Percentiles rank a stretch among this genome's conserved stretches.
These are phyloP conservation scores for Panonychus citri DNA, from an alignment of 1,140 invertebrate species.

Conservation along the genomic window DNA sequence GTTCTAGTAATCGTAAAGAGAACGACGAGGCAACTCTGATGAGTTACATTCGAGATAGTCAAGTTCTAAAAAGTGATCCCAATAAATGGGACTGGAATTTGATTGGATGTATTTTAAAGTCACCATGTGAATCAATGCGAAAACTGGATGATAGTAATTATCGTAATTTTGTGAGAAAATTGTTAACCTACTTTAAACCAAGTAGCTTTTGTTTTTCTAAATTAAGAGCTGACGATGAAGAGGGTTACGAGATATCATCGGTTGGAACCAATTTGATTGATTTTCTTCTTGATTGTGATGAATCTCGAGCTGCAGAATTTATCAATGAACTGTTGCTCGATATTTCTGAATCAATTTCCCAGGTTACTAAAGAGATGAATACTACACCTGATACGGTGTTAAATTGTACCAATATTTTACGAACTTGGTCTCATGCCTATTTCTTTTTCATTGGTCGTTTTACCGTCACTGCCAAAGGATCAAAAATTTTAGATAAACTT, in stretches of 20 bases:
- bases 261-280: conserved; percentile 52
- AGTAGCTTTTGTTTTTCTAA: conserved; percentile 49
- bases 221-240: conserved; percentile 38
- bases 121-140: conserved; percentile 27
- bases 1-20: conserved; percentile 7
- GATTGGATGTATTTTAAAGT: conserved; percentile 46
- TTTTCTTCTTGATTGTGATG: conserved; percentile 36
- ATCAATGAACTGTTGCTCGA: conserved; percentile 56
- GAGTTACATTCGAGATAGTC: conserved; percentile 40
- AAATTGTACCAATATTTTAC: conserved; percentile 59
- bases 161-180: conserved; percentile 47
- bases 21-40: conserved; percentile 32
- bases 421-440: conserved; percentile 72
- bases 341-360: conserved; percentile 41
- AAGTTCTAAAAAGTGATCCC: conserved; percentile 44
- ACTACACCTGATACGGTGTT: conserved; percentile 65
- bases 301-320: conserved; percentile 29
- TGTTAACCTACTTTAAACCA: conserved; percentile 66
- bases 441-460: conserved; percentile 75
- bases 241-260: conserved; percentile 35
- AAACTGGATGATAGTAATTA: conserved; percentile 46
- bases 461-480: conserved; percentile 44
- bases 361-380: conserved; percentile 33
- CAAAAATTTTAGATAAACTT: conserved; percentile 41
- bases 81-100: conserved; percentile 62